A percentile compares a stretch with the other conserved stretches of the same genome.
Conservation (phyloP, 2,113 vertebrate genomes). For the Rallus limicola region DNA sequence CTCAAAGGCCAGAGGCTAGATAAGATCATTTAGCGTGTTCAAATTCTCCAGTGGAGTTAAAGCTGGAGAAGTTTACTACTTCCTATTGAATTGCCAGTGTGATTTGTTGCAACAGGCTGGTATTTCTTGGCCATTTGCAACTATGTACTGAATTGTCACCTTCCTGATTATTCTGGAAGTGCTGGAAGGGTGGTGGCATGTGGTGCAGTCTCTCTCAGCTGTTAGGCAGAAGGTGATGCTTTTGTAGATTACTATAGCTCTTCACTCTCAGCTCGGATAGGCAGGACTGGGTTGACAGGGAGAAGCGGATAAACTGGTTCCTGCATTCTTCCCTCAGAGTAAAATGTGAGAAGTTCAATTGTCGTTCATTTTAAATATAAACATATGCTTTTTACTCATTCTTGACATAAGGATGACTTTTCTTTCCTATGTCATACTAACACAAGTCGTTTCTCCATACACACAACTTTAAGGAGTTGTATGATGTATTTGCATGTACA, state of each 20-base stretch:
- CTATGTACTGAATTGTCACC: not conserved
- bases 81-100: not conserved
- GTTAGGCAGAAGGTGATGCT: not conserved
- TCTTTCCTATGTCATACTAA: not conserved
- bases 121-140: not conserved
- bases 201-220: not conserved
- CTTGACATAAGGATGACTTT: not conserved
- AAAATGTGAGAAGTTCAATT: not conserved
- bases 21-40: not conserved
- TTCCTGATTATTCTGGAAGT: not conserved
- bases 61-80: not conserved
- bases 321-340: not conserved
- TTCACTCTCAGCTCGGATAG: not conserved
- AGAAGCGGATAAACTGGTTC: not conserved
- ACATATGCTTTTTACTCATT: rapidly evolving
- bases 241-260: not conserved
- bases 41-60: not conserved
- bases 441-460: not conserved
- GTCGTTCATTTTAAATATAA: not conserved
- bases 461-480: not conserved
- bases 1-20: not conserved
- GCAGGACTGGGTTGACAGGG: not conserved
- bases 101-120: not conserved
- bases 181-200: not conserved
- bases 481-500: not conserved